Evolutionary conservation across 2,113 vertebrate species (phyloP), one percentile per base, ranked within the genome.

Genomic region (Thalassarche chlororhynchos): DNA sequence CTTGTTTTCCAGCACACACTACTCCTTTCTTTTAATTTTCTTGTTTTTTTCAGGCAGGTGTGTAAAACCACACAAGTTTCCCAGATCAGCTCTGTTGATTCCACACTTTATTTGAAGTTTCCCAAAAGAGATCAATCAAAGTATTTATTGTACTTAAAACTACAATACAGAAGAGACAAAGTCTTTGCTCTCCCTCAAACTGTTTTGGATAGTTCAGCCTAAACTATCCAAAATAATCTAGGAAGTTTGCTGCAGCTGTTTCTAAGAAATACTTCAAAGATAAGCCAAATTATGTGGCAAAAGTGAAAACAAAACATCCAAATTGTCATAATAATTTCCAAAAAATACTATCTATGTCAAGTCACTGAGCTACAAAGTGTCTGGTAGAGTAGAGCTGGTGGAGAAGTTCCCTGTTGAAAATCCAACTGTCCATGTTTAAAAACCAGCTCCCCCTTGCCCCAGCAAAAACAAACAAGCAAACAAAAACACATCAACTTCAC

Each of bases 241-340:
- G 25, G 19, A 29, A 58, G 17, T 51, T 57, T 95, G 42, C 36
- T n/a, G 24, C 55, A 70, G 38, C 52, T 86, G 10, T 66, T 93
- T 47, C 42, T n/a, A 71, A 71, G 42, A 90, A 32, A 42, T 5
- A 54, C 15, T 32, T 91, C 31, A 81, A 68, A 71, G 26, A 36
- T 17, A 64, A 89, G 15, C 10, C 46, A 3, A 51, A 64, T 38
- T 68, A 42, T 5, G 26, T 36, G 5, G 31, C 36, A 83, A 64
- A 91, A 72, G 24, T 40, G 21, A 82, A 94, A 96, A 44, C 21
- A 74, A 68, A 76, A 8, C 17, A 69, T 26, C 7, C 21, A 96
- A 79, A 75, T 40, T 0, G 2, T 34, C 18, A 6, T 7, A 24
- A 10, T 42, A 57, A 44, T 40, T 40, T 9, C 2, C 2, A 64